phyloP scores from a whole-genome alignment of 2,113 vertebrate genomes.

The Corythornis vintsioides region DNA sequence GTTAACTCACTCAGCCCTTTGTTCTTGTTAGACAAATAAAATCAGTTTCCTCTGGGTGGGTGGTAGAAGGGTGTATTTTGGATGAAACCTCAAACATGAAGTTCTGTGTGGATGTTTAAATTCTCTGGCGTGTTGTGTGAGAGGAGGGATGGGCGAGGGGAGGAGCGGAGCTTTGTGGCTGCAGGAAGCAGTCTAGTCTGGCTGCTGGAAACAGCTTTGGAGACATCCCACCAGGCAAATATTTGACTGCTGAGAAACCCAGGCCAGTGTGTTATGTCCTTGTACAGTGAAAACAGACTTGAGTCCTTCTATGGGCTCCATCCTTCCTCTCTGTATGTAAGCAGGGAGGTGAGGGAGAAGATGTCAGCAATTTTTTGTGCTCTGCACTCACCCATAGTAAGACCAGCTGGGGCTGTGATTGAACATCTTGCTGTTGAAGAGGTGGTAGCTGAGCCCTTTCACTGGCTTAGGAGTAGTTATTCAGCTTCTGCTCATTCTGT shows the following conservation, averaged over 20 bases:
- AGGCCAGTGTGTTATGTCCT: neutral
- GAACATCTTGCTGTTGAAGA: neutral
- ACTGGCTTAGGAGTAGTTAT: neutral
- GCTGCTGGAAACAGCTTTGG: constrained; percentile 10
- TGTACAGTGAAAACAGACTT: neutral
- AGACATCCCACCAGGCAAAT: constrained; percentile 23
- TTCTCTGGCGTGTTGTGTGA: constrained; percentile 17
- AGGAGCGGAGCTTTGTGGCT: neutral
- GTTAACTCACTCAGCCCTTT: constrained; percentile 26
- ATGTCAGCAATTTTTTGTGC: neutral
- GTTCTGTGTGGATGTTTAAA: constrained; percentile 31
- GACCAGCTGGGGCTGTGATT: neutral
- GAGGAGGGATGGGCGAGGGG: neutral
- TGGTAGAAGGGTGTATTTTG: constrained; percentile 56
- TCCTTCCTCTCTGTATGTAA: neutral
- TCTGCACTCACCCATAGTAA: neutral
- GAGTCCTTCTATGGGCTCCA: neutral
- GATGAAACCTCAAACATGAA: constrained; percentile 35
- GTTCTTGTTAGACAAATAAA: constrained; percentile 63
- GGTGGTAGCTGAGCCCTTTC: neutral
- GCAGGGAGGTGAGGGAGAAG: neutral
- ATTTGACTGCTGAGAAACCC: constrained; percentile 23
- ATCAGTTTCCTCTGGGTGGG: constrained; percentile 57
- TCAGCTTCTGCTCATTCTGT: neutral
- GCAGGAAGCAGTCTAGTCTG: constrained; percentile 43